Conservation (phyloP, 2,797 vertebrate species). For the Arrhamphus sclerolepis region DNA sequence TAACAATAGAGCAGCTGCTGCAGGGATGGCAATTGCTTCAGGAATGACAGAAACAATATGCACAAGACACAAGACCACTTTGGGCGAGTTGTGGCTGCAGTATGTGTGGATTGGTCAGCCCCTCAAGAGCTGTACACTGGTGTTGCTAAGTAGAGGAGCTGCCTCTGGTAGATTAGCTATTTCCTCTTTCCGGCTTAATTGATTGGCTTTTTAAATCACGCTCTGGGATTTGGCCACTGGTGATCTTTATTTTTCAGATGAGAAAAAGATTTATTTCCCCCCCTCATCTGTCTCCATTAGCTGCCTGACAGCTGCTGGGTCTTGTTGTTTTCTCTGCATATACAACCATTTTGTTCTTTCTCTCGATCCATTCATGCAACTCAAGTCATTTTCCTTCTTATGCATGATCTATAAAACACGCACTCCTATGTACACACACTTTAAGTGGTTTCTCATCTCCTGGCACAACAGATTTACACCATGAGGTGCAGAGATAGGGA, state of each 20-base stretch:
- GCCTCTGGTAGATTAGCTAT: slow-evolving; percentile 44
- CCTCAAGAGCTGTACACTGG: slow-evolving; percentile 40
- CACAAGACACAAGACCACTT: slow-evolving; percentile 33
- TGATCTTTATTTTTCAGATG: slow-evolving; percentile 42
- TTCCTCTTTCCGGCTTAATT: slow-evolving; percentile 64
- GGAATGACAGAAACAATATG: slow-evolving; percentile 43
- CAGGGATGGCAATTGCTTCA: slow-evolving; percentile 9
- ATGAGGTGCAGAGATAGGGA: slow-evolving; percentile 42
- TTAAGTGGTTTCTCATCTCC: slow-evolving; percentile 28
- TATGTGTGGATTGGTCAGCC: slow-evolving; percentile 56
- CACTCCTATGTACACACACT: slow-evolving; percentile 12
- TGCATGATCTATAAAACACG: slow-evolving; percentile 14
- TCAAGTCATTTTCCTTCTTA: slow-evolving; percentile 26
- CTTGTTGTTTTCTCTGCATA: slow-evolving; percentile 7
- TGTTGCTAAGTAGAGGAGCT: slow-evolving; percentile 55
- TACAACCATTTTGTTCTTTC: background rate
- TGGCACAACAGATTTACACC: slow-evolving; percentile 23
- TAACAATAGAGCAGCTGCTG: slow-evolving; percentile 21
- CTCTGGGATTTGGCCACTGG: slow-evolving; percentile 56
- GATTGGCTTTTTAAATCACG: slow-evolving; percentile 65
- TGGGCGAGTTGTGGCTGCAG: slow-evolving; percentile 50
- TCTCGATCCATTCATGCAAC: slow-evolving; percentile 51
- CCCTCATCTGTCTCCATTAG: slow-evolving; percentile 8
- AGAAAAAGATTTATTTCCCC: slow-evolving; percentile 7
- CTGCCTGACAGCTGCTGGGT: slow-evolving; percentile 22